Percentiles rank a stretch among this genome's conserved stretches.
phyloP scores from a whole-genome alignment of 2,888 invertebrate species.

The Eremobia ochroleuca region DNA sequence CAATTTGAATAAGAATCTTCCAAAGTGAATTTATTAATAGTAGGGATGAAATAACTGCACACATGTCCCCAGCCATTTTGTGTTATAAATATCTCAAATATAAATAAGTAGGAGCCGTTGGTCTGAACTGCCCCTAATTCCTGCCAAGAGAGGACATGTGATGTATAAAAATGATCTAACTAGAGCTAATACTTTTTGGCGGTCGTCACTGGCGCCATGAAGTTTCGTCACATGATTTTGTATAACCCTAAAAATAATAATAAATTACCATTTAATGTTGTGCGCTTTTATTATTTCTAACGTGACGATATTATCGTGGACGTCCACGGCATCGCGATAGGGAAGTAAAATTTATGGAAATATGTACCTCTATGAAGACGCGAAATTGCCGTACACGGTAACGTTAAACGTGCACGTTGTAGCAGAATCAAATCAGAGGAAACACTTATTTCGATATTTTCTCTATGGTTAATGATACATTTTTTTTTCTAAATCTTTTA shows the following conservation, averaged over 20 bases:
- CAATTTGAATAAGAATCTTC: neutral
- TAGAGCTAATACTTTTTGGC: constrained; percentile 28
- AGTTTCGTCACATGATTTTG: constrained; percentile 43
- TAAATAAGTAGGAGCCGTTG: constrained; percentile 29
- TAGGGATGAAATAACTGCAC: constrained; percentile 10
- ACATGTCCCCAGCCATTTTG: constrained; percentile 15
- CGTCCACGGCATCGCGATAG: neutral
- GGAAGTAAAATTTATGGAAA: neutral
- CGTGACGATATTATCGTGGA: neutral
- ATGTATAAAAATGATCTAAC: neutral
- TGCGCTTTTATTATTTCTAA: neutral
- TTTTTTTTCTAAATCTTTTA: too few relatives aligned
- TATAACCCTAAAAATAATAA: too few relatives aligned
- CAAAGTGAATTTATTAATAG: constrained; percentile 28
- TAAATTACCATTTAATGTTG: neutral
- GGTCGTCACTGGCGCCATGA: constrained; percentile 38
- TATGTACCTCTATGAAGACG: neutral
- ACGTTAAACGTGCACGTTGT: neutral
- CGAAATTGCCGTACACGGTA: neutral
- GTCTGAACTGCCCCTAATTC: constrained; percentile 23
- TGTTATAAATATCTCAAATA: constrained; percentile 38
- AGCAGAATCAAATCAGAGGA: too few relatives aligned
- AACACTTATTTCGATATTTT: too few relatives aligned
- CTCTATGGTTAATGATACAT: too few relatives aligned
- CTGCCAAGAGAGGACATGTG: constrained; percentile 25